phyloP scores from a whole-genome alignment of 2,888 invertebrate species.

The Drosophila neonasuta region DNA sequence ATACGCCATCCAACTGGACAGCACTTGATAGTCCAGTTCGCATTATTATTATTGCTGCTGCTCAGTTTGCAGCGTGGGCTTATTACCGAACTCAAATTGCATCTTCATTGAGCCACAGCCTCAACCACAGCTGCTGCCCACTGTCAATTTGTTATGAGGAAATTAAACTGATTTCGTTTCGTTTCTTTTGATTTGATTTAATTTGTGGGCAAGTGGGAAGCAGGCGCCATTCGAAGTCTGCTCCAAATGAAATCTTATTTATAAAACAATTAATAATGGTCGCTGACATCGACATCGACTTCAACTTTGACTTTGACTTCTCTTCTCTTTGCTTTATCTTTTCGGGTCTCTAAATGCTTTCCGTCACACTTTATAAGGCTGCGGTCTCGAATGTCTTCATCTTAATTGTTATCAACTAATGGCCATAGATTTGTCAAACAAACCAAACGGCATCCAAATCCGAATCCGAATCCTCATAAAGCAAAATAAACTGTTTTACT shows the following conservation, averaged over 20 bases:
- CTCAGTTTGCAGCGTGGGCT: constrained; percentile 60
- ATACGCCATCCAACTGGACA: constrained; percentile 42
- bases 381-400: constrained; percentile 35
- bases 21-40: constrained; percentile 58
- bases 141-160: constrained; percentile 57
- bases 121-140: constrained; percentile 38
- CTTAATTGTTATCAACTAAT: constrained; percentile 74
- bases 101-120: constrained; percentile 49
- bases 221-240: constrained; percentile 55
- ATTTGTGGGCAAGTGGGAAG: constrained; percentile 39
- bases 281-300: constrained; percentile 12
- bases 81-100: constrained; percentile 64
- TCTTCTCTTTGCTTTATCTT: constrained; percentile 15
- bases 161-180: constrained; percentile 56
- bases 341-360: constrained; percentile 61
- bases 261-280: constrained; percentile 65
- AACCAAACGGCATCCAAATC: constrained; percentile 42
- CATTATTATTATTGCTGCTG: constrained; percentile 13
- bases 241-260: constrained; percentile 52
- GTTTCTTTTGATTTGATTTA: neutral
- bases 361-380: constrained; percentile 65
- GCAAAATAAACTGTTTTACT: constrained; percentile 67
- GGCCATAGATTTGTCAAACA: constrained; percentile 64
- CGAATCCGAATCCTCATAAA: constrained; percentile 27
- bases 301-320: neutral